phyloP scores from a whole-genome alignment of 2,888 invertebrate species.

The Parnassius glacialis region DNA sequence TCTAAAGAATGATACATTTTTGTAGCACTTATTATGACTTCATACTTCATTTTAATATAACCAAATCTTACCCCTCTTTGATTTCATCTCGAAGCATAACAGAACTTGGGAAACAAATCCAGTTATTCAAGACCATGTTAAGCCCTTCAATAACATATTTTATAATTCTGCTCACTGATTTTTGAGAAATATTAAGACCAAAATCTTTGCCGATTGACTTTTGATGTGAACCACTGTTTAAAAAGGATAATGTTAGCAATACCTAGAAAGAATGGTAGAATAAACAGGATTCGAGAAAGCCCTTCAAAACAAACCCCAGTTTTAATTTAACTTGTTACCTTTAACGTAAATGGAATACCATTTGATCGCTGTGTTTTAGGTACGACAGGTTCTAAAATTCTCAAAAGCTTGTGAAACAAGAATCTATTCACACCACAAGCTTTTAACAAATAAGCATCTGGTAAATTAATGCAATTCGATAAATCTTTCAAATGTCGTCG shows the following conservation, averaged over 20 bases:
- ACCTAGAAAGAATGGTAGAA: conserved; percentile 37
- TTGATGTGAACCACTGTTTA: conserved; percentile 55
- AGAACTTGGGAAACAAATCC: conserved; percentile 48
- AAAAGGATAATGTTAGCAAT: conserved; percentile 52
- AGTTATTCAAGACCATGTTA: conserved; percentile 48
- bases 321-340: conserved; percentile 36
- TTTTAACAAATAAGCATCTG: conserved; percentile 49
- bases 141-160: conserved; percentile 54
- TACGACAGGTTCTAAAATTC: conserved; percentile 53
- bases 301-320: neutral
- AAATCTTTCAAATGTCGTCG: conserved; percentile 43
- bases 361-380: conserved; percentile 55
- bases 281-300: neutral
- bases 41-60: neutral
- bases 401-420: conserved; percentile 49
- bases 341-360: conserved; percentile 57
- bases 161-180: conserved; percentile 55
- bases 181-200: conserved; percentile 54
- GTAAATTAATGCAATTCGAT: conserved; percentile 46
- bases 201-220: conserved; percentile 55
- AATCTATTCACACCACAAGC: conserved; percentile 49
- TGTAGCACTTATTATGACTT: too few species aligned
- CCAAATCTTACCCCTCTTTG: conserved; percentile 48
- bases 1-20: conserved; percentile 32
- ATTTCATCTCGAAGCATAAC: conserved; percentile 45